Evolutionary conservation across 2,888 invertebrate species (phyloP).

Genomic region (Pollenia angustigena): DNA sequence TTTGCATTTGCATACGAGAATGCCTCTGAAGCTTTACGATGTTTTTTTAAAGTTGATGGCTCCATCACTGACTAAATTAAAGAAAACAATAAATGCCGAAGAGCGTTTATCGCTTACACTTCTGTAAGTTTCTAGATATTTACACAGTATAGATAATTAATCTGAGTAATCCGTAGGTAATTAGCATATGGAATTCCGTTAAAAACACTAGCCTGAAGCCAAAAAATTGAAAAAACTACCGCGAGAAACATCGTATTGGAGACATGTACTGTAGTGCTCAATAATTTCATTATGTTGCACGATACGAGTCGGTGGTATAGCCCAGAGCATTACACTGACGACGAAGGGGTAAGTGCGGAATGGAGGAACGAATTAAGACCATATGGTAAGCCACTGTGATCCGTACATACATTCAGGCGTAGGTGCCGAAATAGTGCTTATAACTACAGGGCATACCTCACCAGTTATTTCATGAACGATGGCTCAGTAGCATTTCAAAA

Average conservation of each 20-base stretch:
- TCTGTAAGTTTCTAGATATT: conserved; percentile 1
- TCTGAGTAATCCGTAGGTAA: background rate
- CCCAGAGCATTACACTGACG: conserved; percentile 24
- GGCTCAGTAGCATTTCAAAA: conserved; percentile 17
- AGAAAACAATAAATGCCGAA: background rate
- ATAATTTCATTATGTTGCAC: conserved; percentile 16
- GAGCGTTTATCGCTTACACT: background rate
- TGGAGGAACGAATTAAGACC: conserved; percentile 38
- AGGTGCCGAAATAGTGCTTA: conserved; percentile 30
- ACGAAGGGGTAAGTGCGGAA: background rate
- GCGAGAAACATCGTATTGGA: background rate
- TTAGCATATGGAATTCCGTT: conserved; percentile 9
- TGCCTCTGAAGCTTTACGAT: conserved; percentile 39
- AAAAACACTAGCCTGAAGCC: background rate
- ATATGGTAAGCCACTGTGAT: no score
- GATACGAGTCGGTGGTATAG: conserved; percentile 22
- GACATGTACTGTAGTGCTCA: background rate
- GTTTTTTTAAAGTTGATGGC: conserved; percentile 38
- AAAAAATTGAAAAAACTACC: background rate
- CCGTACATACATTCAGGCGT: conserved; percentile 18
- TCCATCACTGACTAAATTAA: background rate
- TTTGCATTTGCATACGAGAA: conserved; percentile 47
- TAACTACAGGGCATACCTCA: conserved; percentile 9
- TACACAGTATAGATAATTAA: background rate
- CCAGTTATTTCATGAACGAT: conserved; percentile 8